Evolutionary conservation across 2,888 invertebrate species (phyloP), one percentile per base, ranked within the genome.

Genomic region (Polydrusus cervinus): DNA sequence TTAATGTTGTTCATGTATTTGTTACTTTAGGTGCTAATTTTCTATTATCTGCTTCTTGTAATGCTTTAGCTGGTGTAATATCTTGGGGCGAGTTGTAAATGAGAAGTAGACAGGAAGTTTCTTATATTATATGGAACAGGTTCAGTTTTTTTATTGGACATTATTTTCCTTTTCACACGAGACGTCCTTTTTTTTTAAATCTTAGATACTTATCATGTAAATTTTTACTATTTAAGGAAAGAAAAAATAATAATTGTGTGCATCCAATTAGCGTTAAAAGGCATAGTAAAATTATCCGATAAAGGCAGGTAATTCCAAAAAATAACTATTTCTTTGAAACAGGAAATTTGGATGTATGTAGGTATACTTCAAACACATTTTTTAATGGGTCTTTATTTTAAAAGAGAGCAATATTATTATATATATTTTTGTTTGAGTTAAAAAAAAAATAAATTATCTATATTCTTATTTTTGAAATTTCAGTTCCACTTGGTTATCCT

Each of bases 1-100:
- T 75, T 74, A 75, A 75, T 73, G 74, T 71, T 76, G 74, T 75
- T 76, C 67, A 77, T 78, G 79, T 78, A 78, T 74, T 78, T 74
- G 75, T 71, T 69, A 71, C 70, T 66, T 47, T 40, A 68, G 71
- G 76, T 76, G 76, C 73, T 76, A 76, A 76, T 74, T 76, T 73
- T 76, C 76, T 76, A 73, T 76, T 74, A 70, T 74, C 70, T 69
- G 74, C 74, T 69, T 62, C 74, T 70, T 70, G 66, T 72, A 72
- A 64, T 64, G 71, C 64, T 43, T 55, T 55, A 45, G 30, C 71
- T 65, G 69, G 60, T 55, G 73, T 68, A 67, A 73, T 73, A 68
- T 51, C 73, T 62, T 40, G 64, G 40, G 74, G 74, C 74, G 61
- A 61, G 57, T 8, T 45, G 65, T 51, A 55, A 61, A 53, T 62